Conservation (phyloP, 2,797 vertebrate genomes). For the Anguilla marmorata region DNA sequence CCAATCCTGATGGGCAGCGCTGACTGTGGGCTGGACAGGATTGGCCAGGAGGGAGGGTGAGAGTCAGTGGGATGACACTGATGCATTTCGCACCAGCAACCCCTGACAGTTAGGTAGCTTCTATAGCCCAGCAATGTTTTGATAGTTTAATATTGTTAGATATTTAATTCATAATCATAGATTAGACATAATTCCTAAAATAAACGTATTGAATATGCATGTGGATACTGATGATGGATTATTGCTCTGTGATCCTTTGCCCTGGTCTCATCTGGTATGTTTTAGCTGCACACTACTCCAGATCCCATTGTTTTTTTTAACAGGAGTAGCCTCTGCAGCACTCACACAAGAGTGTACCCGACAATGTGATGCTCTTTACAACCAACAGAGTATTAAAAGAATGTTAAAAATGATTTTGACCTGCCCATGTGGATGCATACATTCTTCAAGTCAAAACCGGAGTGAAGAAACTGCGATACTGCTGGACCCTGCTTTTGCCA, state of each 20-base stretch:
- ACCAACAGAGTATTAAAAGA: background rate
- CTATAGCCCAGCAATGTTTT: background rate
- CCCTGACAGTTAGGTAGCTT: background rate
- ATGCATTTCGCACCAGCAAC: background rate
- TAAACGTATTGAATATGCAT: background rate
- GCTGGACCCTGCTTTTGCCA: background rate
- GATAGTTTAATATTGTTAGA: background rate
- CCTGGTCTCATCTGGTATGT: background rate
- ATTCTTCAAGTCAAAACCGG: background rate
- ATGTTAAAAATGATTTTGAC: background rate
- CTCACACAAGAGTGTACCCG: background rate
- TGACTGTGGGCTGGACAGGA: background rate
- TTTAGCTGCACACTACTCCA: background rate
- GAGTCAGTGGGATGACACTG: background rate
- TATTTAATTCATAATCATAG: background rate
- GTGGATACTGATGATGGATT: background rate
- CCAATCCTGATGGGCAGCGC: background rate
- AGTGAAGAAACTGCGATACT: background rate
- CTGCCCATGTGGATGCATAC: background rate
- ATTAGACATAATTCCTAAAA: background rate
- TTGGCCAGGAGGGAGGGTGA: background rate
- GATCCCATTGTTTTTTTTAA: background rate
- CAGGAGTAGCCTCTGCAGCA: background rate
- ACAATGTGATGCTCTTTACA: background rate
- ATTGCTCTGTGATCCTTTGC: background rate